Base-by-base conservation (phyloP, 2,888 invertebrate genomes). In the Cephus sareptanus region DNA sequence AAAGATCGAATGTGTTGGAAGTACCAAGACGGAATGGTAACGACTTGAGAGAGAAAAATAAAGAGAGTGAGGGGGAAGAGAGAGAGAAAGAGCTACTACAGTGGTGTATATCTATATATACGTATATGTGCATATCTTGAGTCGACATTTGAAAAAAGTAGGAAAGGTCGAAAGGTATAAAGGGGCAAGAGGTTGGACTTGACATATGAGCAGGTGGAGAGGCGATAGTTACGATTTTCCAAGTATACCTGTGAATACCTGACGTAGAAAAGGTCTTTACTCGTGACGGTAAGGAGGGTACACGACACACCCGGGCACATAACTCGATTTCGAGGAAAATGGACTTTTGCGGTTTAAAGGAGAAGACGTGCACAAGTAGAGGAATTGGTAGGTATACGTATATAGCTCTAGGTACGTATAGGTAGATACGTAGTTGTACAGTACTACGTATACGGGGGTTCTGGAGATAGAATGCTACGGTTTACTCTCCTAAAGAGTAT, bases 291-390 rank as follows among this genome's bases (percentile, higher is more conserved):
- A 56, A 56, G 56, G 56, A 56, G 56, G 23, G 56, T 23, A 71
- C 31, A 30, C 71, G 71, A 71, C 71, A 71, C 56, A 56, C 56
- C 56, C 56, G 56, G 56, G 56, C 23, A 56, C 23, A 75, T 80
- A 56, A 76, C 75, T 74, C 35, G 76, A 35, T 73, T 81, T 37
- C 81, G 80, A 35, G 33, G 76, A 33, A 70, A 77, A 70, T 76
- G 80, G 40, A 80, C 81, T 31, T 40, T 79, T 34, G 75, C 79
- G 77, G 75, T 79, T 69, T 77, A 56, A 56, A 56, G 56, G 23
- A 56, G 23, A 23, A 56, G 23, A 56, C 56, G 56, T 56, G 23
- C 56, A 56, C 56, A 23, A 56, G 56, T 56, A 23, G 56, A 56
- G 56, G 23, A 56, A 23, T 23, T 56, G 56, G 56, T 56, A 56